These are phyloP conservation scores for Abramis brama DNA, from an alignment of 2,113 vertebrate species.

Conservation along the genomic window DNA sequence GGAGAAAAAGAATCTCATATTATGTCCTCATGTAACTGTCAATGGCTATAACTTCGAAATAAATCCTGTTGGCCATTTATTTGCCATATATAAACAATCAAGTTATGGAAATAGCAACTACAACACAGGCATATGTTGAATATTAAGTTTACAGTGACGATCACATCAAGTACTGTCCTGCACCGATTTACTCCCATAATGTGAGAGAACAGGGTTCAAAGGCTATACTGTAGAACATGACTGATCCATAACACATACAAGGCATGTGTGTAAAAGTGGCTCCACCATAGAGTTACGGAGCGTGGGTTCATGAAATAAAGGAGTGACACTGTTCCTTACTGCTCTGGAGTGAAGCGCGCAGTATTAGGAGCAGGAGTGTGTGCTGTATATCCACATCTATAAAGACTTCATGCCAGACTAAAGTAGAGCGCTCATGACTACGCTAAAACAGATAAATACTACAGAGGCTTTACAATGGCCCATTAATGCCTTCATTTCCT, in stretches of 20 bases:
- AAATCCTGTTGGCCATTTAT: background rate
- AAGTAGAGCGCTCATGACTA: conserved; percentile 1
- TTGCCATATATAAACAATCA: background rate
- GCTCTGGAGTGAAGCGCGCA: background rate
- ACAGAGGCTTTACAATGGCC: background rate
- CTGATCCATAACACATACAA: background rate
- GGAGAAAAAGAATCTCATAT: background rate
- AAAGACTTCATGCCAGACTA: conserved; percentile 18
- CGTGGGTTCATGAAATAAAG: background rate
- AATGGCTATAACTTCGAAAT: background rate
- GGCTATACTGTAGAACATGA: background rate
- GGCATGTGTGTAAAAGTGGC: no score
- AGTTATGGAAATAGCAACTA: background rate
- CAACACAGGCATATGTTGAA: background rate
- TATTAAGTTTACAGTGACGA: no score
- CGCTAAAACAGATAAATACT: conserved; percentile 2
- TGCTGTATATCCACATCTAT: background rate
- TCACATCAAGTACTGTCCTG: no score
- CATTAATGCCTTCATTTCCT: background rate
- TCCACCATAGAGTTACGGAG: no score
- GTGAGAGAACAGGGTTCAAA: background rate
- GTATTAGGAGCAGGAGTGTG: conserved; percentile 11
- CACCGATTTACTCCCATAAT: background rate
- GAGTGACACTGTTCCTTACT: no score
- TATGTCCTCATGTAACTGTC: background rate